phyloP scores from a whole-genome alignment of 2,797 vertebrate genomes.

The Eospalax fontanierii region DNA sequence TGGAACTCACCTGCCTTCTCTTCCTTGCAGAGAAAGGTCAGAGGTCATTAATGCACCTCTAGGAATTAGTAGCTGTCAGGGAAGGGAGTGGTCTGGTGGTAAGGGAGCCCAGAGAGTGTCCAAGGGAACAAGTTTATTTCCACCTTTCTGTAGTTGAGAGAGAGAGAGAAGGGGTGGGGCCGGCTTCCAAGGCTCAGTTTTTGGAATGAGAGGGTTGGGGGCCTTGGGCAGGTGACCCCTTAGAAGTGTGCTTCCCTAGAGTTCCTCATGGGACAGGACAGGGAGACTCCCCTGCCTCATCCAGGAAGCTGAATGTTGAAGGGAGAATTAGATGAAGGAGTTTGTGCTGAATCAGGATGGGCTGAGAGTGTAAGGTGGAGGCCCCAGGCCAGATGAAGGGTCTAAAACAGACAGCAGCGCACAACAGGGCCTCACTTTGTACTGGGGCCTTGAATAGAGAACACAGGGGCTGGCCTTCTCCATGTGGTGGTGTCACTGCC shows the following conservation, averaged over 20 bases:
- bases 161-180: neutral
- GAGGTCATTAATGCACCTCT: neutral
- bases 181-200: neutral
- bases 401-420: neutral
- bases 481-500: neutral
- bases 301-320: neutral
- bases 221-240: neutral
- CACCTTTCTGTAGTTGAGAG: neutral
- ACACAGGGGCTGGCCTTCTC: neutral
- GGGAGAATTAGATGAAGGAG: neutral
- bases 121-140: neutral
- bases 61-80: neutral
- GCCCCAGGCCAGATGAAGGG: neutral
- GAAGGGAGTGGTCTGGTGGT: neutral
- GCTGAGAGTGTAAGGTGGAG: neutral
- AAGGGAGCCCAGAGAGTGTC: neutral
- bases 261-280: neutral
- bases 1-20: conserved; percentile 12
- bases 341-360: conserved; percentile 65
- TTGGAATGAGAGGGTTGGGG: conserved; percentile 26
- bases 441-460: neutral
- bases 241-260: neutral
- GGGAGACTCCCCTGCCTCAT: neutral
- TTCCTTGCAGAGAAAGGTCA: conserved; percentile 48
- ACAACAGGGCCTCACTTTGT: neutral